Evolutionary conservation across 2,797 vertebrate species (phyloP).

Genomic region (Erethizon dorsatum): DNA sequence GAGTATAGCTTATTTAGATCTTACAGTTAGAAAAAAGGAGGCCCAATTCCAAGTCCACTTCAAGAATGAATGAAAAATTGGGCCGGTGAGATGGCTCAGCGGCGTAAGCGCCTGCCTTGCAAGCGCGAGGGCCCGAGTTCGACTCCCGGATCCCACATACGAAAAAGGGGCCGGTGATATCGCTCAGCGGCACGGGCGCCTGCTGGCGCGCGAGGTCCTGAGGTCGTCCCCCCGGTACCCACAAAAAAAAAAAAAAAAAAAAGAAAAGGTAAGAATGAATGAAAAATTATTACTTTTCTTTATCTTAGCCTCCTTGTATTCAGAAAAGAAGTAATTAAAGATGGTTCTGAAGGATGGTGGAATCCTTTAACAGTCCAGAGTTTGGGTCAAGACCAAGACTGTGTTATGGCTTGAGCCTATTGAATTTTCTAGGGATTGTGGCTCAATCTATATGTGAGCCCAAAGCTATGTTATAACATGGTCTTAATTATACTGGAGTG

Average conservation of each 20-base stretch:
- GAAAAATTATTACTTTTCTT: background rate
- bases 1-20: background rate
- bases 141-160: too few species aligned
- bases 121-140: too few species aligned
- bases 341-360: background rate
- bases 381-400: background rate
- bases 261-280: slow-evolving; percentile 58
- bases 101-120: too few species aligned
- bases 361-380: background rate
- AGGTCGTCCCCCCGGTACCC: too few species aligned
- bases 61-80: slow-evolving; percentile 38
- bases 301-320: background rate
- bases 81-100: too few species aligned
- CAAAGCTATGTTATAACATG: background rate
- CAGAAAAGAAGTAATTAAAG: background rate
- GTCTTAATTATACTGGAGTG: background rate
- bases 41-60: background rate
- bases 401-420: background rate
- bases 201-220: too few species aligned
- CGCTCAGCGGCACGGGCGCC: too few species aligned
- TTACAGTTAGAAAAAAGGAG: background rate
- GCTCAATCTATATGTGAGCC: background rate
- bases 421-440: background rate
- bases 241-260: too few species aligned
- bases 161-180: too few species aligned